phyloP scores from a whole-genome alignment of 2,113 vertebrate species.

The Phylloscopus trochiloides region DNA sequence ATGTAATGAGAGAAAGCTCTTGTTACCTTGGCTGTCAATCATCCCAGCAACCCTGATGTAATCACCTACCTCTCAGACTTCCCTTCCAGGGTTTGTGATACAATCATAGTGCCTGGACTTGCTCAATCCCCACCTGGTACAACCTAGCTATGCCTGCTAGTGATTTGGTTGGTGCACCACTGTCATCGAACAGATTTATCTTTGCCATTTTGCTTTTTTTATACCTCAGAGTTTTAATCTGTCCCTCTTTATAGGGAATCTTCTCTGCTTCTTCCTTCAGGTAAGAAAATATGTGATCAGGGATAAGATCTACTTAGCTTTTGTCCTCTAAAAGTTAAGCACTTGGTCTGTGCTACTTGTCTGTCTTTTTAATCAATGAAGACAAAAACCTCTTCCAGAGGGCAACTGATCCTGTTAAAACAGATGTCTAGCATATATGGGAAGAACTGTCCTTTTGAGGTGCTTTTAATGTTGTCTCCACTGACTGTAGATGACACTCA shows the following conservation, averaged over 20 bases:
- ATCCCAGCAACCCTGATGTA: not conserved
- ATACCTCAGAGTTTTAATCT: not conserved
- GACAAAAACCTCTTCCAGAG: not conserved
- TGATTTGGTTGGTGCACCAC: not conserved
- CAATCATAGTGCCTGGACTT: not conserved
- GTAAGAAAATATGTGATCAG: not conserved
- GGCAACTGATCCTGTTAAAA: not conserved
- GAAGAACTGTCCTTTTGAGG: not conserved
- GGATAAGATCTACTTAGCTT: not conserved
- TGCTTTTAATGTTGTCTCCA: not conserved
- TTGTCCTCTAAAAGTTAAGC: not conserved
- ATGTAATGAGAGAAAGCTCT: not conserved
- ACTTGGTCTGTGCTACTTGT: not conserved
- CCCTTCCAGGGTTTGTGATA: not conserved
- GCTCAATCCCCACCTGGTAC: not conserved
- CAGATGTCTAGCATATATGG: not conserved
- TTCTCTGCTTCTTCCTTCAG: not conserved
- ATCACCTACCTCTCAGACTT: not conserved
- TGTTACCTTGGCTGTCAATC: not conserved
- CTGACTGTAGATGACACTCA: not conserved
- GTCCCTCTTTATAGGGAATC: not conserved
- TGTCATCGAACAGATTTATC: not conserved
- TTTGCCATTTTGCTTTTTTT: not conserved
- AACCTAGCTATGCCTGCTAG: not conserved
- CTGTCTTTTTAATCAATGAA: not conserved